A percentile compares a stretch with the other conserved stretches of the same genome.
Evolutionary conservation across 2,113 vertebrate species (phyloP).

Genomic region (human (Homo sapiens)): DNA sequence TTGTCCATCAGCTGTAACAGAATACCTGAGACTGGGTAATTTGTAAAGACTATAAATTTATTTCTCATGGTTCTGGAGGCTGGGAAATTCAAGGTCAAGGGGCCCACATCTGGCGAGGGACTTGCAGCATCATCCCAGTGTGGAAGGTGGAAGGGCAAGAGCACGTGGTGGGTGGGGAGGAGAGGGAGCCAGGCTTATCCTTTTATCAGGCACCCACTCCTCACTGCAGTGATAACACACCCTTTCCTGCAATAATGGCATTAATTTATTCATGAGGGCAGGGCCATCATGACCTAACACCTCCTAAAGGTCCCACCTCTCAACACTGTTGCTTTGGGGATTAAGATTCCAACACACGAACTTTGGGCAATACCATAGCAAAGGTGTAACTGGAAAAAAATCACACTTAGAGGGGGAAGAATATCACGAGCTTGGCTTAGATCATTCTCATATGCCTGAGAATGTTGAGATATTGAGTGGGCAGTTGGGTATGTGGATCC

Average conservation of each 20-base stretch:
- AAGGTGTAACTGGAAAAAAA: not conserved
- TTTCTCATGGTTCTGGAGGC: not conserved
- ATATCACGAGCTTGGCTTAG: not conserved
- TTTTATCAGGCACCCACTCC: not conserved
- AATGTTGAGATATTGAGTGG: not conserved
- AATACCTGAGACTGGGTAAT: not conserved
- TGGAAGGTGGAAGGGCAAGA: not conserved
- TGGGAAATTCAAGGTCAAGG: not conserved
- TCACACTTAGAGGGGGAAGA: not conserved
- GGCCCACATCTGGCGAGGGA: not conserved
- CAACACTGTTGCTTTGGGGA: not conserved
- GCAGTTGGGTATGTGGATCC: not conserved
- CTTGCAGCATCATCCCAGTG: not conserved
- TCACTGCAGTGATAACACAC: not conserved
- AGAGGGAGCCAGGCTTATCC: not conserved
- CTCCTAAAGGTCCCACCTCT: not conserved
- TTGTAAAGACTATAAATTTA: not conserved
- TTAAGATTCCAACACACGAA: not conserved
- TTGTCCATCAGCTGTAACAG: not conserved
- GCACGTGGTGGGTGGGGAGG: fast-evolving
- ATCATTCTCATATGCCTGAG: not conserved
- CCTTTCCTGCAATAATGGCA: not conserved
- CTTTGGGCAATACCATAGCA: not conserved
- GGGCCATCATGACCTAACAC: not conserved
- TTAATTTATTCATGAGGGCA: not conserved